These are phyloP conservation scores for Trachelipus rathkii DNA, from an alignment of 1,140 invertebrate genomes.

Conservation along the genomic window DNA sequence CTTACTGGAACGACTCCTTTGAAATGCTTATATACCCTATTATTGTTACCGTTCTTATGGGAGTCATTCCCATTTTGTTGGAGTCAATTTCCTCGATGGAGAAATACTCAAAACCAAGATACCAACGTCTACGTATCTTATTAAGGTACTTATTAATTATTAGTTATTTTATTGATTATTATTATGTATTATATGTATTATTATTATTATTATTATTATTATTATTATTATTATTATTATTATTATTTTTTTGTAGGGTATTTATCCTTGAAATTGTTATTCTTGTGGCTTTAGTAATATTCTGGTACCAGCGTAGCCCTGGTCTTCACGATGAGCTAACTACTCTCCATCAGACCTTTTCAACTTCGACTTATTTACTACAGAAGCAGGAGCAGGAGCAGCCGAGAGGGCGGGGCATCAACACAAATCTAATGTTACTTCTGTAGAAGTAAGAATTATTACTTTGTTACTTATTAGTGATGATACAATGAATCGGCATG, in stretches of 20 bases:
- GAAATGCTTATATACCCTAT: not conserved
- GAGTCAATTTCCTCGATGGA: not conserved
- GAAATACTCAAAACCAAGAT: conserved; percentile 5
- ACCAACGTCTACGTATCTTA: not conserved
- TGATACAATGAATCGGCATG: no score
- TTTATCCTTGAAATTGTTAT: conserved; percentile 30
- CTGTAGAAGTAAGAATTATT: no score
- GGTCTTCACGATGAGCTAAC: not conserved
- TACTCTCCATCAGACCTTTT: not conserved
- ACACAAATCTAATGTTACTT: no score
- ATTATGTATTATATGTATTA: no score
- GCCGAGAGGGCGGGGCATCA: no score
- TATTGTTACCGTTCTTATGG: not conserved
- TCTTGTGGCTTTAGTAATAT: conserved; percentile 28
- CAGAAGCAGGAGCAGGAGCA: conserved; percentile 20
- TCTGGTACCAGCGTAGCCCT: conserved; percentile 22
- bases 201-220: no score
- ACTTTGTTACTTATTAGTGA: no score
- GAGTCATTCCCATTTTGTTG: not conserved
- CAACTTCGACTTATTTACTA: not conserved
- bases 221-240: no score
- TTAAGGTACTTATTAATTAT: not conserved
- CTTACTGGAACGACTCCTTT: not conserved
- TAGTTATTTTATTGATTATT: no score
- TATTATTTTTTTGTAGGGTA: conserved; percentile 11